Percentiles rank a stretch among this genome's conserved stretches.
Conservation (phyloP, 2,888 invertebrate genomes). For the Drosophila antonietae region DNA sequence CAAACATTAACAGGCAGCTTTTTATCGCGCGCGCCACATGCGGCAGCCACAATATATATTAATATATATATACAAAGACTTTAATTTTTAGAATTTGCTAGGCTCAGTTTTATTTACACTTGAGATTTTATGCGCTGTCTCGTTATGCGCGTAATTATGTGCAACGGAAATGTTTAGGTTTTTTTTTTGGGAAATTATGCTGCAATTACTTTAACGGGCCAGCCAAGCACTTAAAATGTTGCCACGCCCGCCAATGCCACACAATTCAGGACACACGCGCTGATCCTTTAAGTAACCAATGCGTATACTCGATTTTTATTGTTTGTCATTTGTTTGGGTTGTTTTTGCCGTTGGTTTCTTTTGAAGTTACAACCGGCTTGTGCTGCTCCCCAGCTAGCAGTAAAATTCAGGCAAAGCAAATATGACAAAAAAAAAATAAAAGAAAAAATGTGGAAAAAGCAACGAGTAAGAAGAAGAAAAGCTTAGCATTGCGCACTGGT, state of each 20-base stretch:
- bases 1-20: constrained; percentile 69
- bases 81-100: constrained; percentile 40
- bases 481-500: constrained; percentile 39
- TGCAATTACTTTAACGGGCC: constrained; percentile 64
- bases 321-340: constrained; percentile 69
- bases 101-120: constrained; percentile 42
- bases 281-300: constrained; percentile 74
- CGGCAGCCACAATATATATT: constrained; percentile 41
- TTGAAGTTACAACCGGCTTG: constrained; percentile 28
- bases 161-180: constrained; percentile 58
- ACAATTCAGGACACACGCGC: constrained; percentile 5
- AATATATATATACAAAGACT: neutral
- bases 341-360: constrained; percentile 28
- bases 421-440: constrained; percentile 40
- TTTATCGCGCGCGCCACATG: constrained; percentile 58
- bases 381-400: constrained; percentile 49
- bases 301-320: constrained; percentile 77
- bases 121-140: constrained; percentile 32
- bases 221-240: constrained; percentile 45
- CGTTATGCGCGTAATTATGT: constrained; percentile 54
- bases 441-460: neutral
- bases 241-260: constrained; percentile 17
- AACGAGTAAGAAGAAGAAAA: constrained; percentile 35
- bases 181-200: constrained; percentile 42
- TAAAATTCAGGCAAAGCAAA: constrained; percentile 60